These are phyloP conservation scores for Troides helena DNA, from an alignment of 2,888 invertebrate genomes.

Conservation along the genomic window DNA sequence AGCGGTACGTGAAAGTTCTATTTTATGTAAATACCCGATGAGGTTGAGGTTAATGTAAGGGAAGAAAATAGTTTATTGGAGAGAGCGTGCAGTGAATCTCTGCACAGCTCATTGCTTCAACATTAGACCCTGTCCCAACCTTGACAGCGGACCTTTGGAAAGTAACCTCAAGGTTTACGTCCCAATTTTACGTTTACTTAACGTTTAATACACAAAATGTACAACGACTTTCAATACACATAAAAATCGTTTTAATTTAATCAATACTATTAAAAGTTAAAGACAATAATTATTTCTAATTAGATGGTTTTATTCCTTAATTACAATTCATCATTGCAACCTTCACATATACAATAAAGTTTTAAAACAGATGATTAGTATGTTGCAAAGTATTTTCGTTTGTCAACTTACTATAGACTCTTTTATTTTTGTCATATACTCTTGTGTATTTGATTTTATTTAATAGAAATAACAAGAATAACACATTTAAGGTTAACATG, in stretches of 20 bases:
- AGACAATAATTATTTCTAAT: too few species aligned
- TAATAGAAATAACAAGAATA: too few species aligned
- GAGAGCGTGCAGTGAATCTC: constrained; percentile 28
- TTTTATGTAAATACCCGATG: constrained; percentile 13
- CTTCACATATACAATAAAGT: too few species aligned
- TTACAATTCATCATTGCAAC: too few species aligned
- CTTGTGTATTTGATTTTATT: too few species aligned
- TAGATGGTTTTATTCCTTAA: too few species aligned
- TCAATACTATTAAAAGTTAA: not conserved
- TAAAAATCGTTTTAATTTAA: not conserved
- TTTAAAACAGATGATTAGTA: too few species aligned
- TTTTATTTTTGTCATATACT: too few species aligned
- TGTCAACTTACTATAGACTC: too few species aligned
- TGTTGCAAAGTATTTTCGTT: too few species aligned
- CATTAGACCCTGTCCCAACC: constrained; percentile 27
- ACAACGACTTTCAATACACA: not conserved
- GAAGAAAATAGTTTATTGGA: constrained; percentile 26
- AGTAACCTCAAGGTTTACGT: constrained; percentile 23
- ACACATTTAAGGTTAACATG: too few species aligned
- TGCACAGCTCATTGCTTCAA: constrained; percentile 26
- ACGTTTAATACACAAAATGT: not conserved
- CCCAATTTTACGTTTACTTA: not conserved
- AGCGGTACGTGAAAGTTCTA: constrained; percentile 3
- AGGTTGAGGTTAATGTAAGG: constrained; percentile 23
- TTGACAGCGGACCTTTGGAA: constrained; percentile 21